A percentile compares a stretch with the other conserved stretches of the same genome.
These are phyloP conservation scores for Porites evermanni DNA, from an alignment of 92 coral and sea anemone species.

Conservation along the genomic window DNA sequence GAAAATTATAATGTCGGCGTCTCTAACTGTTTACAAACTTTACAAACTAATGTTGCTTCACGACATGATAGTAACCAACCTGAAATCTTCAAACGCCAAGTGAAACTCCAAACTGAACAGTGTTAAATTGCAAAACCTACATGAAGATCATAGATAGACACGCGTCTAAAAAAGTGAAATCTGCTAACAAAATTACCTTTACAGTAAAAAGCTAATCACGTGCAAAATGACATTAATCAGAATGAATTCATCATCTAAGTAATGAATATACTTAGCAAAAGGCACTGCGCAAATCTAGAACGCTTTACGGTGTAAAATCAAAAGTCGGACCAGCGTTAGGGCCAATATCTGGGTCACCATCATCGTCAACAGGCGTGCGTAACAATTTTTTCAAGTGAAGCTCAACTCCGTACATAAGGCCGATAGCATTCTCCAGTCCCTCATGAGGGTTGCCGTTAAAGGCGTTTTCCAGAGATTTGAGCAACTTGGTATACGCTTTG, in stretches of 20 bases:
- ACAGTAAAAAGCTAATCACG: neutral
- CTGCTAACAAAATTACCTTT: neutral
- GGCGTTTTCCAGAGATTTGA: constrained; percentile 25
- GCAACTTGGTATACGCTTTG: constrained; percentile 31
- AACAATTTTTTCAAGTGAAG: constrained; percentile 47
- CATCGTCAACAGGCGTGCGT: constrained; percentile 50
- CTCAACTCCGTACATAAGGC: constrained; percentile 47
- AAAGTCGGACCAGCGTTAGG: constrained; percentile 68
- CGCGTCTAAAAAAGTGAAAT: neutral
- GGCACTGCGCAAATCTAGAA: neutral
- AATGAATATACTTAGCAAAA: neutral
- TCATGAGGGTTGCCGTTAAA: constrained; percentile 34
- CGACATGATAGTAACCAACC: neutral
- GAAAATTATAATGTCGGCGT: neutral
- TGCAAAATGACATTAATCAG: neutral
- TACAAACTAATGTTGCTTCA: neutral
- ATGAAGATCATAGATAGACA: neutral
- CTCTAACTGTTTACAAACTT: neutral
- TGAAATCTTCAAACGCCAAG: neutral
- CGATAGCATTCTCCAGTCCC: constrained; percentile 49
- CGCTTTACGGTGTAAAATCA: constrained; percentile 11
- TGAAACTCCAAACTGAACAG: neutral
- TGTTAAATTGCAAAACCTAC: neutral
- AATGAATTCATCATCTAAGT: neutral
- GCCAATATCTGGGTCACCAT: constrained; percentile 60